phyloP scores from a whole-genome alignment of 2,113 vertebrate species.

The Silurus glanis region DNA sequence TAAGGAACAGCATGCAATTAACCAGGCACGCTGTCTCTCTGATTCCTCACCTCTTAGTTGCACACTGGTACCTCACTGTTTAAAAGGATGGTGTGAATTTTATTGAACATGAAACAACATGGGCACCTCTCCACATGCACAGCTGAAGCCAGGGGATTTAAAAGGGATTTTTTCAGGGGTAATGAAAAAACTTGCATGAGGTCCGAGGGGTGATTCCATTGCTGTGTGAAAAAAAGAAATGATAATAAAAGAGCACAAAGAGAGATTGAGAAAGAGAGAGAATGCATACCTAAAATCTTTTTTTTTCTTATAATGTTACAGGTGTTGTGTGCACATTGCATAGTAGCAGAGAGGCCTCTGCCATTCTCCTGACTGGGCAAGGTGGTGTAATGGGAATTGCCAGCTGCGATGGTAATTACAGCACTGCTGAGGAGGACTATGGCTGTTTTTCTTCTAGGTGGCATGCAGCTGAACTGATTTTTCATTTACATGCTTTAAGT shows the following conservation, averaged over 20 bases:
- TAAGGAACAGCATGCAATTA: conserved; percentile 10
- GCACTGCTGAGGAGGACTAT: conserved; percentile 60
- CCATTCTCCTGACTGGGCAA: conserved; percentile 44
- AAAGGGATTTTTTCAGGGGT: conserved; percentile 50
- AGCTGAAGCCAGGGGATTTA: conserved; percentile 32
- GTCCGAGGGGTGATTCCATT: conserved; percentile 57
- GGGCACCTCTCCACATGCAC: conserved; percentile 51
- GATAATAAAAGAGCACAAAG: neutral
- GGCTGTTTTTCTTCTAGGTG: conserved; percentile 71
- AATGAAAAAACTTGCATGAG: conserved; percentile 54
- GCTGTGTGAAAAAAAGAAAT: conserved; percentile 35
- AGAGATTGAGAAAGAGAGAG: neutral
- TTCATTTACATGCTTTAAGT: conserved; percentile 68
- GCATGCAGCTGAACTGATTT: conserved; percentile 64
- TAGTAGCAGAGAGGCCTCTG: conserved; percentile 35
- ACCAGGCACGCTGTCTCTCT: conserved; percentile 9
- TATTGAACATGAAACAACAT: conserved; percentile 68
- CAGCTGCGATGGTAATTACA: conserved; percentile 76
- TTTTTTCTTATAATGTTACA: conserved; percentile 74
- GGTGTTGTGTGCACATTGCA: conserved; percentile 59
- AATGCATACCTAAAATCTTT: conserved; percentile 41
- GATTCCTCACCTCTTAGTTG: conserved; percentile 60
- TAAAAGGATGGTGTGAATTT: conserved; percentile 71
- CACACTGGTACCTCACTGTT: conserved; percentile 67
- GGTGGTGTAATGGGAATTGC: conserved; percentile 76